Base-by-base conservation (phyloP, 1,140 invertebrate species). In the Chironomus tepperi region DNA sequence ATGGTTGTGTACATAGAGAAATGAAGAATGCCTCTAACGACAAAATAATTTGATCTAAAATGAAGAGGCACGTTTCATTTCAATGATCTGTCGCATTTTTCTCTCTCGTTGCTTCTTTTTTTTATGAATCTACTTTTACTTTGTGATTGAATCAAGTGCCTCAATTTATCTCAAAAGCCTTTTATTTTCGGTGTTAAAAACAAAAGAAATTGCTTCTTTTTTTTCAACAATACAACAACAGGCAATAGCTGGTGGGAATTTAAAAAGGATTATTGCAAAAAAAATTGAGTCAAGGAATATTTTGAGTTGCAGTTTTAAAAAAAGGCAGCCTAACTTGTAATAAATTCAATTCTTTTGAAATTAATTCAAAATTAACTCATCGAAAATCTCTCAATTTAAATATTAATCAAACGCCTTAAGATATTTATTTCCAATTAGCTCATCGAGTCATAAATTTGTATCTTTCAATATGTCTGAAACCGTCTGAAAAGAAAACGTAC, bases 1-100 rank as follows among this genome's bases (percentile, higher is more conserved):
- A 34, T 34, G 24, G 5, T 34, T 1, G 24, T 34, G 24, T 34
- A 34, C 24, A 34, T 57, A 57, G 47, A 34, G 24, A 34, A 34
- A 57, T 57, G 47, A 70, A 70, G 18, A 70, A 70, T 70, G 65
- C 65, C 65, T 70, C 19, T 70, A 70, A 70, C 65, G 65, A 70
- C 65, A 70, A 70, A 70, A 70, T 70, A 70, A 70, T 70, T 70
- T 70, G 19, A 70, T 70, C 19, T 21, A 70, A 18, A 70, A 18
- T 8, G 16, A 19, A 70, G 19, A 70, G 19, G 18, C 65, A 70
- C 65, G 65, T 70, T 70, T 70, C 18, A 19, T 19, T 21, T 70
- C 65, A 18, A 21, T 70, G 18, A 70, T 70, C 3, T 57, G 47
- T 3, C 24, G 24, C 24, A 34, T 34, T 34, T 34, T n/a, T n/a